These are phyloP conservation scores for Balearica regulorum DNA, from an alignment of 2,797 vertebrate genomes.

Conservation along the genomic window DNA sequence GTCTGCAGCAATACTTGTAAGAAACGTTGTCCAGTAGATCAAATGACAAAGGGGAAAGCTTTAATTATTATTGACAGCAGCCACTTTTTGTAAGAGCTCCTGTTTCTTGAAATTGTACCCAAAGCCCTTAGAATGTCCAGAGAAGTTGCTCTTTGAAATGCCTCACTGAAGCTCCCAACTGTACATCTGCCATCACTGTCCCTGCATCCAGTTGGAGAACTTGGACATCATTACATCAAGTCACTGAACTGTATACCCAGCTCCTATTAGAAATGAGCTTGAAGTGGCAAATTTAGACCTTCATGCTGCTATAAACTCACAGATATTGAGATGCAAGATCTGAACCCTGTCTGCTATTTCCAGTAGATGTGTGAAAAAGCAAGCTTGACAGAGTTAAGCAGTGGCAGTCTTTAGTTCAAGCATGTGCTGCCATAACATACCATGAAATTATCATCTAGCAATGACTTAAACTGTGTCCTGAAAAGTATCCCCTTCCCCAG, in stretches of 20 bases:
- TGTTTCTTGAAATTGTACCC: not conserved
- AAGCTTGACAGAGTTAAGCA: not conserved
- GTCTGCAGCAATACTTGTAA: not conserved
- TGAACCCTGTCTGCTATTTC: not conserved
- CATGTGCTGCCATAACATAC: not conserved
- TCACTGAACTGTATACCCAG: not conserved
- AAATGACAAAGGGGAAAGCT: not conserved
- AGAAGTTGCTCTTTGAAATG: not conserved
- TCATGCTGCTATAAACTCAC: not conserved
- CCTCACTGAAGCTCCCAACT: not conserved
- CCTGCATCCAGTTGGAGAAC: not conserved
- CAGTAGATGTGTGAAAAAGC: not conserved
- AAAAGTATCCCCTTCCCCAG: not conserved
- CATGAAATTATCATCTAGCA: not conserved
- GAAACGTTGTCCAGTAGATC: not conserved
- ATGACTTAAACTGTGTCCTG: constrained; percentile 15
- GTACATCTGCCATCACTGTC: not conserved
- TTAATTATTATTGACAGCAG: not conserved
- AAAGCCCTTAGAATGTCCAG: not conserved
- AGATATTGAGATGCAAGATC: not conserved
- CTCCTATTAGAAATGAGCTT: not conserved
- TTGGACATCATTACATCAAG: not conserved
- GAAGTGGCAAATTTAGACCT: not conserved
- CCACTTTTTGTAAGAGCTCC: not conserved
- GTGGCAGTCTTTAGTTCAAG: not conserved